Evolutionary conservation across 2,797 vertebrate species (phyloP), one percentile per base, ranked within the genome.

Genomic region (Pseudocheirus occidentalis): DNA sequence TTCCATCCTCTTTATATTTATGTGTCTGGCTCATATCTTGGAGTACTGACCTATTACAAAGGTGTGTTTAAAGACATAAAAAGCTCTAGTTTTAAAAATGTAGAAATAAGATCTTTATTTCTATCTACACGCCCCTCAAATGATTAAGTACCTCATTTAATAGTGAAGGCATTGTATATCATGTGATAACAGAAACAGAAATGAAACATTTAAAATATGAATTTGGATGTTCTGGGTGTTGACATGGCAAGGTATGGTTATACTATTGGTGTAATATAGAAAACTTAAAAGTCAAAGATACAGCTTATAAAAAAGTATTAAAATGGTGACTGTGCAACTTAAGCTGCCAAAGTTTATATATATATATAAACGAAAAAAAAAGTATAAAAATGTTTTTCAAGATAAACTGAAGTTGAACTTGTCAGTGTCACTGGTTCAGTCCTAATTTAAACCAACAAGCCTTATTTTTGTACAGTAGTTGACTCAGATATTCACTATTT

Each of bases 121-220:
- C 87, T 54, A 29, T 89, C 91, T 50, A 40, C 13, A 90, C 7
- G 54, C 31, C 28, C 66, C 92, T 58, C 73, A 94, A 66, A 24
- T 92, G 90, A 52, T 94, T 56, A 90, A 52, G 95, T 62, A 40
- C 90, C 95, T 18, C 16, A 92, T 11, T 46, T 50, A 87, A 27
- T 50, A 50, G 21, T 87, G 21, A 87, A 87, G 73, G 73, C 40
- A 87, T 40, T 87, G 21, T 81, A 81, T 81, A 87, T 11, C n/a
- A 50, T 50, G 6, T 81, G 40, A 18, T 56, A 92, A 92, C 6
- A 92, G 57, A 55, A 96, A 0, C 73, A 55, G 21, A 93, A 96
- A 57, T 62, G 34, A 94, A 94, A 95, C 52, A 24, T 50, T 96
- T 90, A 94, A 96, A 95, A 58, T 2, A 89, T 95, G 87, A 96